Evolutionary conservation across 1,140 invertebrate genomes (phyloP).

Genomic region (Orius insidiosus): DNA sequence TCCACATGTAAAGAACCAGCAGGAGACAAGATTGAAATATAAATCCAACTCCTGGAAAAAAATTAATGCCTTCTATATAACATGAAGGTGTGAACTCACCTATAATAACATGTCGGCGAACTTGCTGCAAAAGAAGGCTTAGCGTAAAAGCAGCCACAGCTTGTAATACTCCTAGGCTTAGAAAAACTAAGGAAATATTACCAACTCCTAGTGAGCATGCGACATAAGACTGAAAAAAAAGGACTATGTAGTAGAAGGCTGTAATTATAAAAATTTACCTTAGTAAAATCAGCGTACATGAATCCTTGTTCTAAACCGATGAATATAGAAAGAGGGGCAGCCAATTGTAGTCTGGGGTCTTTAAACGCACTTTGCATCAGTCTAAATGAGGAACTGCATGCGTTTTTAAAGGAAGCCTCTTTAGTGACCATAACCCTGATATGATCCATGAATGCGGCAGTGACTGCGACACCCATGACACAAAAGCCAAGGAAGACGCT

Average conservation of each 20-base stretch:
- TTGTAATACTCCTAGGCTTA: conserved; percentile 43
- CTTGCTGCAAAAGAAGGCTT: conserved; percentile 46
- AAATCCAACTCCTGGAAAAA: conserved; percentile 40
- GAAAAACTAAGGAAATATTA: conserved; percentile 42
- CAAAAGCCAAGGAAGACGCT: conserved; percentile 35
- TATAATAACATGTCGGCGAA: conserved; percentile 41
- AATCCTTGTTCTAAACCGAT: conserved; percentile 56
- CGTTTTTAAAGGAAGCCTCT: conserved; percentile 25
- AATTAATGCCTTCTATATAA: neutral
- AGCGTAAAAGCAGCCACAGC: conserved; percentile 46
- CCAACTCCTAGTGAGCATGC: conserved; percentile 44
- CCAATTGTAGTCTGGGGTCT: conserved; percentile 36
- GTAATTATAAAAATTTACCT: conserved; percentile 28
- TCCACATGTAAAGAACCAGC: conserved; percentile 43
- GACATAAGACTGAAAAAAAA: conserved; percentile 33
- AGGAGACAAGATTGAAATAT: conserved; percentile 47
- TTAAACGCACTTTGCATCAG: conserved; percentile 28
- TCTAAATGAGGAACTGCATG: conserved; percentile 20
- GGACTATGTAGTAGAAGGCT: conserved; percentile 3
- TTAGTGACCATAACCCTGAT: conserved; percentile 25
- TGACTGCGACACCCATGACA: conserved; percentile 31
- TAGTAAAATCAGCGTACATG: conserved; percentile 50
- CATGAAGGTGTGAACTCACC: conserved; percentile 31
- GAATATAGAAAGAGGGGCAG: conserved; percentile 44
- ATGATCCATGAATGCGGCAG: conserved; percentile 32